Base-by-base conservation (phyloP, 2,113 vertebrate genomes). In the Xenopus laevis region DNA sequence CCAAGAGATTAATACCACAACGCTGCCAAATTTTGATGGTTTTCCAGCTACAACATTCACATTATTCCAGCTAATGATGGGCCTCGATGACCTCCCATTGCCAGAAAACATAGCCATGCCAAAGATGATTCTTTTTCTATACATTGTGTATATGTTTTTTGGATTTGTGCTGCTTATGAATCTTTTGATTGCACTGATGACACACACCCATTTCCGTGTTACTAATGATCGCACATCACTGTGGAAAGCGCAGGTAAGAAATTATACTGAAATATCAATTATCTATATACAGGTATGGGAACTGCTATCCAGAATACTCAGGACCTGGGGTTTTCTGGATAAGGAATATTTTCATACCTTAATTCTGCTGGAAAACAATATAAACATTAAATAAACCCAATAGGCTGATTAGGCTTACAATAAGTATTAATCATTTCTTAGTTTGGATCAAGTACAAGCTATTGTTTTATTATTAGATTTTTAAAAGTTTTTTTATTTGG, bases 151-250 rank as follows among this genome's bases (percentile, higher is more conserved):
- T n/a, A 79, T 30, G 2, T 13, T 77, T 44, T 55, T 65, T 71
- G 65, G n/a, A 33, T 73, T 75, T 47, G 23, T 72, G 72, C 59
- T 68, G 20, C 79, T 72, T 70, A 30, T 75, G 40, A 82, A 74
- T 21, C 71, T 81, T n/a, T 71, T 78, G 64, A 72, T 60, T 78
- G 50, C 8, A 33, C 21, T 79, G 71, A 50, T 50, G 18, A 60
- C 15, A 16, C 58, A 71, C 13, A 66, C 65, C 45, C 52, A 71
- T 65, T 78, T 59, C 11, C 57, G 63, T 21, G 66, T 80, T 62
- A 53, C 10, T 13, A 65, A 20, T 46, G 52, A 77, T 64, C 71
- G 40, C 13, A 77, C 74, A 45, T 1, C 9, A 6, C 47, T 68
- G 33, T 70, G 45, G 60, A 81, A 76, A 71, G 71, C 52, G 55